Evolutionary conservation across 2,113 vertebrate species (phyloP).

Genomic region (Microcebus griseorufus): DNA sequence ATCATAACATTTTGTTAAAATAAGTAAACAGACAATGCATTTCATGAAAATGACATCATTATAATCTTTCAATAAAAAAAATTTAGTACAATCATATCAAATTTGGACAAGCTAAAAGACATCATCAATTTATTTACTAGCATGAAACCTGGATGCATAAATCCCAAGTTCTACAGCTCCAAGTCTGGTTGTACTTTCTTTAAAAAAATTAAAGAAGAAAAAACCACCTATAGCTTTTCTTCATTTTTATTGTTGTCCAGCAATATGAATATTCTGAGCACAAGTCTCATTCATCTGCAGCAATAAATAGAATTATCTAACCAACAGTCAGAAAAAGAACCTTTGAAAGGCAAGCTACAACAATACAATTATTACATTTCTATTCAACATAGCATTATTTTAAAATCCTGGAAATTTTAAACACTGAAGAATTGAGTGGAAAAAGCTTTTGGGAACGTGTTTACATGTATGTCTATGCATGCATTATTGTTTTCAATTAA

Average conservation of each 20-base stretch:
- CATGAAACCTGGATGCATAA: constrained; percentile 1
- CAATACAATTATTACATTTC: neutral
- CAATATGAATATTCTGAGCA: neutral
- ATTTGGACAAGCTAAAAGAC: constrained; percentile 6
- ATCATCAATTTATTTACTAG: neutral
- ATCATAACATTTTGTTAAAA: constrained; percentile 31
- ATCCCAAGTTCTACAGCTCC: neutral
- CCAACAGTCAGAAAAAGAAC: neutral
- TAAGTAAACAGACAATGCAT: neutral
- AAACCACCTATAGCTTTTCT: neutral
- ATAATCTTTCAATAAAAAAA: constrained; percentile 29
- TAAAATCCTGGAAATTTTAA: constrained; percentile 16
- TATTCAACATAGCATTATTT: neutral
- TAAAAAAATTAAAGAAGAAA: neutral
- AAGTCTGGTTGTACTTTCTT: neutral
- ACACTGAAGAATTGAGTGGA: neutral
- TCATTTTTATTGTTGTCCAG: neutral
- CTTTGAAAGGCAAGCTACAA: neutral
- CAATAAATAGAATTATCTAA: neutral
- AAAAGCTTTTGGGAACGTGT: neutral
- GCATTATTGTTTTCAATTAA: neutral
- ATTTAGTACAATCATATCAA: constrained; percentile 19
- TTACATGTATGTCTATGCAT: neutral
- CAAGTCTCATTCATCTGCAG: constrained; percentile 22
- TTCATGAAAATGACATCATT: neutral